Evolutionary conservation across 2,113 vertebrate genomes (phyloP), one percentile per base, ranked within the genome.

Genomic region (Leptodactylus fuscus): DNA sequence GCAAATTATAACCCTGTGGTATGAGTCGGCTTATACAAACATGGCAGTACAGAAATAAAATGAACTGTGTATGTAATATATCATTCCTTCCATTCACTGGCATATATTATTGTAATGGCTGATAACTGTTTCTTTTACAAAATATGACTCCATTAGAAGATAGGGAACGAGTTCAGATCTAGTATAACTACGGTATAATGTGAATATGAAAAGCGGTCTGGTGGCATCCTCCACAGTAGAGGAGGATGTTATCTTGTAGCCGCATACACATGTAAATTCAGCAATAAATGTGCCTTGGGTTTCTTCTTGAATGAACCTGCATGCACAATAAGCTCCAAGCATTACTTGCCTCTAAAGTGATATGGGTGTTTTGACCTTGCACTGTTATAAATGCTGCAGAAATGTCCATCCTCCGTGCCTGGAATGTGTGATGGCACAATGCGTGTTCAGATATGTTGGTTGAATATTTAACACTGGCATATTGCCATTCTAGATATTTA

Each of bases 331-430:
- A 24, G 38, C 70, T 46, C 1, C 4, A 8, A 78, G 29, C 29
- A 38, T 53, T 20, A 34, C 16, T 75, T 27, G 2, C 12, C 1
- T 48, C 20, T 15, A 46, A 75, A 32, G 44, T 48, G 24, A n/a
- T 48, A 18, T 76, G 73, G 73, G 15, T 32, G 73, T 11, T 34
- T 77, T 77, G 15, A 53, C 48, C 74, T 77, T 53, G 48, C 18
- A 20, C 29, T 5, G 7, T 27, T 29, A 32, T 1, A 76, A 51
- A 53, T 36, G 8, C 20, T 55, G 49, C 32, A 53, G 75, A 53
- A 49, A 77, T 76, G 48, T 77, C 46, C 34, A 34, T 29, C 24
- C 48, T 48, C 4, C 46, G 6, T 32, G 27, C 18, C 73, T 51
- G 24, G 44, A 49, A 27, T 32, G n/a, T 24, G 38, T 44, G 10